Conservation (phyloP, 2,888 invertebrate genomes). For the Drosophila merina region DNA sequence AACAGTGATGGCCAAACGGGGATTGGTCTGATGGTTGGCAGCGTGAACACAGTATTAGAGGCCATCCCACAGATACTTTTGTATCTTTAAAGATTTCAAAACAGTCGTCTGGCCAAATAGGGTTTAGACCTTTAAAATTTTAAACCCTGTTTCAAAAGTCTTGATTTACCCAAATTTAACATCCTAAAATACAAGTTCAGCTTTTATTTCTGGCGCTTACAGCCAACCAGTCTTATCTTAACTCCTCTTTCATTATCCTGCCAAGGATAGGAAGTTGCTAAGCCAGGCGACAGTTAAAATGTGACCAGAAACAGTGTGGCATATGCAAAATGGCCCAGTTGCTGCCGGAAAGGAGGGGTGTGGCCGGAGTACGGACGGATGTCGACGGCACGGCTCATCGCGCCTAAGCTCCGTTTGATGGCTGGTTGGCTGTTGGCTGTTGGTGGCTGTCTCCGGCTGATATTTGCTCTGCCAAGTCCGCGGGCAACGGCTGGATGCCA, state of each 20-base stretch:
- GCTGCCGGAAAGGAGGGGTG: constrained; percentile 4
- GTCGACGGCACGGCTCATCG: constrained; percentile 64
- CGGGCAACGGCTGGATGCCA: constrained; percentile 41
- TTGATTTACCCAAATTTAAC: not conserved
- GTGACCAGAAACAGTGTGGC: constrained; percentile 65
- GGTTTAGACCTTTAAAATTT: not conserved
- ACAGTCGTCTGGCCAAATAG: not conserved
- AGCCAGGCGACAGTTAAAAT: constrained; percentile 60
- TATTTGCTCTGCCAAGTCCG: constrained; percentile 44
- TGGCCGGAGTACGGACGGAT: constrained; percentile 19
- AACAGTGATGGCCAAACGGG: constrained; percentile 13
- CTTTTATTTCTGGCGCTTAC: not conserved
- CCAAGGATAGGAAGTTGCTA: constrained; percentile 27
- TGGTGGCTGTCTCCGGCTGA: constrained; percentile 24
- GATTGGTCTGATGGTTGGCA: constrained; percentile 13
- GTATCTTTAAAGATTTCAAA: not conserved
- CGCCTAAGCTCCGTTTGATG: constrained; percentile 69
- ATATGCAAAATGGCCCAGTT: constrained; percentile 28
- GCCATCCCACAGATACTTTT: constrained; percentile 15
- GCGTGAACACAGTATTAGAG: constrained; percentile 18
- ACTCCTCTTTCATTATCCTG: constrained; percentile 46
- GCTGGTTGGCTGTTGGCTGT: constrained; percentile 51
- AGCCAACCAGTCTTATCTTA: not conserved
- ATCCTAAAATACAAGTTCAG: not conserved
- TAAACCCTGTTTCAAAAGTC: not conserved